Evolutionary conservation across 2,888 invertebrate genomes (phyloP), one percentile per base, ranked within the genome.

Genomic region (Megaustenia siamemsis): DNA sequence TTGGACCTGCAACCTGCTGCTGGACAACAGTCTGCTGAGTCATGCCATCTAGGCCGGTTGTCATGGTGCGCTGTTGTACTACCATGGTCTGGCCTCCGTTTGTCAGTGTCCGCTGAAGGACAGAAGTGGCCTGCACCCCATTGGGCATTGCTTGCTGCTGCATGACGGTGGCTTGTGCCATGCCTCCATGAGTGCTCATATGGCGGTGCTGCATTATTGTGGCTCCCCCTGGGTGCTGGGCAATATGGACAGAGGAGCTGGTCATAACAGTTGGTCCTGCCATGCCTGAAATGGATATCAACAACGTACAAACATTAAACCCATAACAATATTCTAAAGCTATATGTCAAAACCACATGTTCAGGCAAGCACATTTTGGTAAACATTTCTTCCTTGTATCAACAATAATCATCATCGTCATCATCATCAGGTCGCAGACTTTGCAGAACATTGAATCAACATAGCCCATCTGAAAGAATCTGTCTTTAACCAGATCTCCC

Each of bases 71-170:
- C 56, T 84, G 84, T 49, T 84, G 84, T 6, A 84, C 69, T n/a
- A 84, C 32, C 84, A 84, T 84, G 0, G 84, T 84, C 56, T 84
- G 84, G 24, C 84, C 79, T 12, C 84, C 77, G n/a, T 79, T 84
- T 21, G 84, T 84, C 4, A 84, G 38, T 18, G 79, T 84, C 0
- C 84, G 66, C 84, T 84, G 84, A 32, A 84, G 12, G 18, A 84
- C 35, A 4, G 84, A 69, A 6, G 83, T 83, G 15, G 82, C 63
- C 73, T 84, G 84, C 12, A 68, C 56, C 12, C 84, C 84, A n/a
- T 84, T 84, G 71, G 56, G 38, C 71, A 84, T 68, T 0, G 84
- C 84, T 38, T 84, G 84, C 21, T 84, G 76, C 40, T 84, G 84
- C 45, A 84, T 40, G 18, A 84, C 79, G 1, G 84, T 79, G 32